phyloP scores from a whole-genome alignment of 2,888 invertebrate genomes.

The Diaprepes abbreviatus region DNA sequence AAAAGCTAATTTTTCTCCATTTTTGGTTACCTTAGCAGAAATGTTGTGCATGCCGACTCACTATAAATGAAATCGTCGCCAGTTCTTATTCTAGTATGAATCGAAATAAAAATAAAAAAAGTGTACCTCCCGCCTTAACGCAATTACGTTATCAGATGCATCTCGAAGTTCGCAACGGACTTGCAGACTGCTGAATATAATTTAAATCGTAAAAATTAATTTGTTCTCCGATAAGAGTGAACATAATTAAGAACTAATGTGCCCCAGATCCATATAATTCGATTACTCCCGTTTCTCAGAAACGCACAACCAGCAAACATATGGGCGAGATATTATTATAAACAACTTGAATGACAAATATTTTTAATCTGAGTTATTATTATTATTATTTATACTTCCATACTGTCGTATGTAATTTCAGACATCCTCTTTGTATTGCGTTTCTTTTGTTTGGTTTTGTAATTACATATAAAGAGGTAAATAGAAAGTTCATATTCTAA shows the following conservation, averaged over 20 bases:
- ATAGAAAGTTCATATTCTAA: too few species aligned
- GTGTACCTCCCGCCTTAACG: background rate
- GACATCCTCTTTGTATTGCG: constrained; percentile 35
- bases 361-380: constrained; percentile 26
- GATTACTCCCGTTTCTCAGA: constrained; percentile 53
- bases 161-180: constrained; percentile 29
- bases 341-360: constrained; percentile 52
- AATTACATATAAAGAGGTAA: background rate
- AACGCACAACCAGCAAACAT: constrained; percentile 53
- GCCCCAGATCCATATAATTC: constrained; percentile 54
- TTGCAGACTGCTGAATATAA: constrained; percentile 46
- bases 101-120: background rate
- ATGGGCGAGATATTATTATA: constrained; percentile 51
- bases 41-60: too few species aligned
- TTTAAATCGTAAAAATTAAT: constrained; percentile 45
- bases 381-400: constrained; percentile 3
- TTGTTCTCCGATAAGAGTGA: constrained; percentile 46
- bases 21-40: too few species aligned
- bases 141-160: constrained; percentile 19
- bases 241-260: constrained; percentile 53
- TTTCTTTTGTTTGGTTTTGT: constrained; percentile 1
- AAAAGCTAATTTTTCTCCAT: too few species aligned
- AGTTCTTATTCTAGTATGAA: too few species aligned
- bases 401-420: constrained; percentile 41
- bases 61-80: too few species aligned